These are phyloP conservation scores for Grapholita molesta DNA, from an alignment of 1,140 invertebrate genomes.

Conservation along the genomic window DNA sequence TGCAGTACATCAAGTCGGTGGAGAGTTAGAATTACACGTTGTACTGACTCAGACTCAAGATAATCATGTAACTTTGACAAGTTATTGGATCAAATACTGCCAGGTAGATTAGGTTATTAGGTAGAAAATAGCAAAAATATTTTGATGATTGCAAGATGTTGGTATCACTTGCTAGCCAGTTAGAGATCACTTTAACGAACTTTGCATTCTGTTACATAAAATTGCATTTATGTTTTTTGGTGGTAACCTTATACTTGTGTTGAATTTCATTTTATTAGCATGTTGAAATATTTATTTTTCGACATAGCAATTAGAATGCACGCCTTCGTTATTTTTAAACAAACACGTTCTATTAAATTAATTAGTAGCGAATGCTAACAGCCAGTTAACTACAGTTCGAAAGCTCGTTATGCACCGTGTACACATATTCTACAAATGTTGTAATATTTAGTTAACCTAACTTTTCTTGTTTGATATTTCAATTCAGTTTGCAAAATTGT, in stretches of 20 bases:
- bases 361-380: conserved; percentile 1
- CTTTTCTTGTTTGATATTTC: not conserved
- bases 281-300: not conserved
- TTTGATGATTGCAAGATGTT: too few relatives aligned
- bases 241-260: not conserved
- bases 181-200: too few relatives aligned
- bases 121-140: too few relatives aligned
- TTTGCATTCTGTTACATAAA: too few relatives aligned
- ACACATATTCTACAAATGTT: not conserved
- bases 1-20: too few relatives aligned
- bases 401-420: not conserved
- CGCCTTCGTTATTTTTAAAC: not conserved
- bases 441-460: not conserved
- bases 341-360: not conserved
- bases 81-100: too few relatives aligned
- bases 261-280: not conserved
- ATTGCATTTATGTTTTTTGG: not conserved
- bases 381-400: conserved; percentile 2
- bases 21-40: too few relatives aligned
- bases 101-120: too few relatives aligned
- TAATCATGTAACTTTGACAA: too few relatives aligned
- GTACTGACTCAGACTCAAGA: too few relatives aligned
- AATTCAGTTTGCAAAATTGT: not conserved
- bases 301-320: not conserved
- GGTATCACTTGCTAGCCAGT: too few relatives aligned